Base-by-base conservation (phyloP, 2,113 vertebrate species). In the Oxyruncus cristatus region DNA sequence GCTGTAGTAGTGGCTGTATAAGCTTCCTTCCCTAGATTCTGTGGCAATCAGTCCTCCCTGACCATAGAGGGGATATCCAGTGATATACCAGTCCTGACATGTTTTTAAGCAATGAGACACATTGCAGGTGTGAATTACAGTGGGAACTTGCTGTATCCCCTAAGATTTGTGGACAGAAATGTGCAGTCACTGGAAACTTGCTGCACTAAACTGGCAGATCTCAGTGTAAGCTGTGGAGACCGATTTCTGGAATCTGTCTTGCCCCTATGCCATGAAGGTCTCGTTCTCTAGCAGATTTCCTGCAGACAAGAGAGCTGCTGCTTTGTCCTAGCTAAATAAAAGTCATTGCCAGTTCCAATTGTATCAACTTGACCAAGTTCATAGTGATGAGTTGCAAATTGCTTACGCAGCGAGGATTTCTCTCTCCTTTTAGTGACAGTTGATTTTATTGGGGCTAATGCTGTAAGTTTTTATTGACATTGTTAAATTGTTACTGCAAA, bases 391-490 rank as follows among this genome's bases (percentile, higher is more conserved):
- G 39, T 67, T 56, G 59, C 33, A 81, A 84, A 59, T 14, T 55
- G 47, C 46, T 86, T 63, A 55, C 2, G 2, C 0, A 1, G 37
- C 0, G 0, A 85, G 11, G 22, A 27, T 59, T 85, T 58, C 33
- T 92, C 50, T 73, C 16, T 44, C 6, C 18, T 66, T 67, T 58
- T 70, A 49, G 21, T 58, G 63, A 58, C 26, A 74, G 55, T 9
- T 89, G 59, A 37, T 77, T 91, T 92, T 84, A 58, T 50, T 16
- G 42, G 10, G 46, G 14, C 37, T 89, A 66, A 42, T 52, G 41
- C 19, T 73, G 6, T 62, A 81, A 50, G 9, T 58, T 86, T 55
- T 75, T 78, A 62, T 63, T 82, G 28, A 28, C 9, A 16, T 47
- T 59, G 32, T 68, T 65, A 53, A 92, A 92, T 56, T 88, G 30